Base-by-base conservation (phyloP, 2,888 invertebrate genomes). In the Ochropacha duplaris region DNA sequence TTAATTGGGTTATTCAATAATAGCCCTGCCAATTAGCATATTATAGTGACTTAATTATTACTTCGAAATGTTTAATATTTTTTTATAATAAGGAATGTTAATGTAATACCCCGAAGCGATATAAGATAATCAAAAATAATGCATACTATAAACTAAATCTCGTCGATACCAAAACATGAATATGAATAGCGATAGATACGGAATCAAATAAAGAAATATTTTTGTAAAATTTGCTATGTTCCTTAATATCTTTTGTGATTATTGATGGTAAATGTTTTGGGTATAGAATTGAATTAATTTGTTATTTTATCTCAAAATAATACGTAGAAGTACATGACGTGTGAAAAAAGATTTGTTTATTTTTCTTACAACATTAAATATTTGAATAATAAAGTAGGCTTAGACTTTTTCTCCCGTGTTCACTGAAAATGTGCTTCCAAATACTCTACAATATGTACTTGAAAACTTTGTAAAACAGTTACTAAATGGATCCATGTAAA, bases 131-230 rank as follows among this genome's bases (percentile, higher is more conserved):
- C 31, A 44, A 19, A 44, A 44, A 19, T 6, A 16, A 39, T 16
- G 16, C 39, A 39, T 39, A 39, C 16, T 39, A 16, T 31, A 36
- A n/a, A 16, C 44, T 19, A 44, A 44, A 8, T 44, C 19, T 44
- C 44, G 26, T n/a, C 28, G n/a, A 50, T n/a, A 26, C 50, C 16
- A 26, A 28, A n/a, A 52, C 12, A 19, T 28, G 68, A 56, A 61
- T 68, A 68, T 68, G 65, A 58, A 62, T 71, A 74, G 71, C 61
- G 63, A 64, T 72, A 74, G 68, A 77, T 73, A 81, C 79, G 80
- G 78, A 79, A 84, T 81, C 87, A 87, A 87, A 87, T 81, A 74
- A 76, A 76, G 67, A 72, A 76, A 82, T 86, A 86, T 87, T 88
- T 87, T 86, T 87, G 83, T 86, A 80, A 74, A 73, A 72, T 67